Evolutionary conservation across 2,113 vertebrate genomes (phyloP).

Genomic region (Columba janthina): DNA sequence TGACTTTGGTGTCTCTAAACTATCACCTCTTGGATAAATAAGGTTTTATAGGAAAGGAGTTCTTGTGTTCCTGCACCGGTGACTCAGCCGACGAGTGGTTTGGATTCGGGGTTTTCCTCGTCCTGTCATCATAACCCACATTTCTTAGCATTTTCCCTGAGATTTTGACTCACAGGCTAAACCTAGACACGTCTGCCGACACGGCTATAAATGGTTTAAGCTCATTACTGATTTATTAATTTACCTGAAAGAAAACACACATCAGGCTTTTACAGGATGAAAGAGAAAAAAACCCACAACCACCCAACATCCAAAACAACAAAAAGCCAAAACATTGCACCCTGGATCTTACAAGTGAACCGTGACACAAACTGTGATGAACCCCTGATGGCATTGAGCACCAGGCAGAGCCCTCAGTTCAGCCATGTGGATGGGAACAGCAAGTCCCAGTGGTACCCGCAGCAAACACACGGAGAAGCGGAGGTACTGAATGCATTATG

Average conservation of each 20-base stretch:
- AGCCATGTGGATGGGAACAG: neutral
- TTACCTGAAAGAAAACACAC: neutral
- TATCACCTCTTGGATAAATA: constrained; percentile 9
- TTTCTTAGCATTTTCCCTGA: neutral
- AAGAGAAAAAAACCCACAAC: neutral
- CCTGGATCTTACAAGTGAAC: neutral
- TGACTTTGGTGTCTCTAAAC: neutral
- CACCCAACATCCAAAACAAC: no score
- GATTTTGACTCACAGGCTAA: neutral
- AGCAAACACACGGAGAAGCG: neutral
- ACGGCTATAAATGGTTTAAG: neutral
- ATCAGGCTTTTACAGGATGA: neutral
- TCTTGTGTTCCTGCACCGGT: neutral
- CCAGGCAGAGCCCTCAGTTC: neutral
- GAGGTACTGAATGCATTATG: neutral
- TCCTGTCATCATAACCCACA: neutral
- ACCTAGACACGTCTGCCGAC: neutral
- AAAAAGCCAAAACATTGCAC: neutral
- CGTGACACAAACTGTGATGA: neutral
- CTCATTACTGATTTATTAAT: neutral
- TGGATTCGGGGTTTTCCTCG: neutral
- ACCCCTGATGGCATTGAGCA: neutral
- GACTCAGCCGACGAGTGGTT: neutral
- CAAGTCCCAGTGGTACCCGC: neutral
- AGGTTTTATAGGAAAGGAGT: neutral